Base-by-base conservation (phyloP, 2,888 invertebrate species). In the Nephrotoma appendiculata region DNA sequence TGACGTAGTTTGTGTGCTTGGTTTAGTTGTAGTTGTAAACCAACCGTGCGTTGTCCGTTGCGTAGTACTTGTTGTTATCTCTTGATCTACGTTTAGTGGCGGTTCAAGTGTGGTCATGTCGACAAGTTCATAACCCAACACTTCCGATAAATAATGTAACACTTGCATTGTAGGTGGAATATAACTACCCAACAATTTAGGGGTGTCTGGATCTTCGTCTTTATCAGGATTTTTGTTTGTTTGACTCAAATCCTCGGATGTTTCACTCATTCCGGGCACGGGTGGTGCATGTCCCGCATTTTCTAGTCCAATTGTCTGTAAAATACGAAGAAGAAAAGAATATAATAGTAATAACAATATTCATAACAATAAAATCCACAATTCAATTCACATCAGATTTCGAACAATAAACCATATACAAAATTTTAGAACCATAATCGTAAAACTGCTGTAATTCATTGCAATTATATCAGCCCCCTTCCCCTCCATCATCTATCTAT, bases 121-220 rank as follows among this genome's bases (percentile, higher is more conserved):
- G 1, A 90, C 86, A 31, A 91, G 90, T 86, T 92, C 92, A 87
- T 92, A 92, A 87, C 91, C 91, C 87, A 92, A 88, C n/a, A 89
- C 89, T 87, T 92, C 92, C 52, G 91, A 91, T 84, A 91, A 91
- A 88, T 92, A 92, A 43, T 91, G 91, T 87, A 92, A 87, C 2
- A 91, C 91, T 88, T 92, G 92, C 92, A 92, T 92, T 12, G 90
- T 90, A 4, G 91, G 90, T 84, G 92, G 91, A 87, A 92, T 88
- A 88, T 91, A 92, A 87, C 90, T 91, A 31, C 90, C 89, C 43
- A 91, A 88, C 86, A 91, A 89, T 87, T 89, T 89, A 86, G 89
- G 87, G 48, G 41, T 52, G 15, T 31, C 86, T 15, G 15, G 85
- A 31, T 86, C 45, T 12, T 86, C 86, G 1, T 86, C 44, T 9